Evolutionary conservation across 2,113 vertebrate genomes (phyloP).

Genomic region (Toxotes jaculatrix): DNA sequence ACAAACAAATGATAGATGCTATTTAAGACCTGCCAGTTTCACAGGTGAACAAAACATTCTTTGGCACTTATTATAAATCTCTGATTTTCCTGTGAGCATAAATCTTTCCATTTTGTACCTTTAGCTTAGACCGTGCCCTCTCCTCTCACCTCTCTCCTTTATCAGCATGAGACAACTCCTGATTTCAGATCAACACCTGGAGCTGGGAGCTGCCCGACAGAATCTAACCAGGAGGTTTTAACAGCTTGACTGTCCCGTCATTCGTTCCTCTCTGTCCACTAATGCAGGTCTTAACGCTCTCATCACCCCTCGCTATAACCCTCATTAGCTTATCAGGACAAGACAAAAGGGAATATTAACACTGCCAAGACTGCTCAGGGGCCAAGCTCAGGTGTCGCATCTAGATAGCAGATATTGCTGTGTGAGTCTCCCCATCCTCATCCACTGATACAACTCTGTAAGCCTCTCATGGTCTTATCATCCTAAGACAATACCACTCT

Average conservation of each 20-base stretch:
- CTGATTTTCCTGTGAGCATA: background rate
- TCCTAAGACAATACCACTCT: conserved; percentile 77
- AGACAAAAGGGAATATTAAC: conserved; percentile 81
- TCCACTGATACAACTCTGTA: conserved; percentile 73
- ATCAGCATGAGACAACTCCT: conserved; percentile 32
- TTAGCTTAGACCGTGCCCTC: conserved; percentile 14
- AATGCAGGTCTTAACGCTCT: conserved; percentile 72
- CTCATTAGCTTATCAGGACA: conserved; percentile 83
- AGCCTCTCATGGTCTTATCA: conserved; percentile 77
- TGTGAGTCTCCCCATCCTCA: conserved; percentile 54
- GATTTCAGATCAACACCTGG: conserved; percentile 35
- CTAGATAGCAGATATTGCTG: conserved; percentile 78
- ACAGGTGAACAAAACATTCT: background rate
- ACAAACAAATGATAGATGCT: background rate
- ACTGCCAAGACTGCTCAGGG: conserved; percentile 51
- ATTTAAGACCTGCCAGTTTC: background rate
- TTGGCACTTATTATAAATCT: background rate
- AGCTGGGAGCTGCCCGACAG: conserved; percentile 23
- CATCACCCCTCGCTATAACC: conserved; percentile 66
- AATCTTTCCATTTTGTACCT: background rate
- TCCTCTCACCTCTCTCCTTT: conserved; percentile 20
- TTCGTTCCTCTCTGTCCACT: conserved; percentile 64
- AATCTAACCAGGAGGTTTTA: conserved; percentile 45
- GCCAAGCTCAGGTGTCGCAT: conserved; percentile 74
- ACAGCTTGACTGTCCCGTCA: conserved; percentile 33